Conservation (phyloP, 2,113 vertebrate species). For the Sceloporus undulatus region DNA sequence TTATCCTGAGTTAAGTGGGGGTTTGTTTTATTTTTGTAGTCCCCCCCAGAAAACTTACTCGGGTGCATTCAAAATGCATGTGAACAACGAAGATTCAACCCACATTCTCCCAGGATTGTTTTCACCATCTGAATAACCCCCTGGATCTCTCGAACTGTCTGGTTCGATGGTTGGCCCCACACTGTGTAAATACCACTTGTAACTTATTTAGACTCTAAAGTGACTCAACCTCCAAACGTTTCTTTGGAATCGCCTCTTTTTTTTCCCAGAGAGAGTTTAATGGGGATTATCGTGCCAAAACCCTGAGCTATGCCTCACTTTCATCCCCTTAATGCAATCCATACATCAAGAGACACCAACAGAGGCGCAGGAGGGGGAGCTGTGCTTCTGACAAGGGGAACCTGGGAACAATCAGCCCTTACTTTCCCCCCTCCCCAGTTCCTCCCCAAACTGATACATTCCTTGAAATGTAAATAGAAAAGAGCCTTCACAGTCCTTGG, state of each 20-base stretch:
- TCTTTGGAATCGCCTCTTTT: conserved; percentile 63
- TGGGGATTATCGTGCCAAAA: conserved; percentile 76
- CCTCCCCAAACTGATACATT: conserved; percentile 61
- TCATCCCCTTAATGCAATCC: conserved; percentile 77
- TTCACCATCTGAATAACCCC: no score
- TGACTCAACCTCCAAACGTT: conserved; percentile 70
- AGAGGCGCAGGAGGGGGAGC: conserved; percentile 35
- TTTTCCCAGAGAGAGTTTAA: conserved; percentile 78
- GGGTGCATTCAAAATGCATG: no score
- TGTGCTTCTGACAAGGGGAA: conserved; percentile 71
- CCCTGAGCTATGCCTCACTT: conserved; percentile 75
- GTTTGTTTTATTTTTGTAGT: no score
- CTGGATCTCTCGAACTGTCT: background rate
- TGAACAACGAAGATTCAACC: no score
- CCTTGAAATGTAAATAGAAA: conserved; percentile 71
- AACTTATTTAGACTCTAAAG: conserved; percentile 47
- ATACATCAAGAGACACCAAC: conserved; percentile 77
- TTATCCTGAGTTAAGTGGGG: no score
- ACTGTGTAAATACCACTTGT: conserved; percentile 43
- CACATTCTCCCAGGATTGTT: no score
- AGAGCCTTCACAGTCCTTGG: conserved; percentile 45
- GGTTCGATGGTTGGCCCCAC: background rate
- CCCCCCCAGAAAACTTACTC: no score
- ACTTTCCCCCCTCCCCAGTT: conserved; percentile 3
- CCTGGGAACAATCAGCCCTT: conserved; percentile 76